Base-by-base conservation (phyloP, 2,113 vertebrate species). In the Rhabdornis inornatus region DNA sequence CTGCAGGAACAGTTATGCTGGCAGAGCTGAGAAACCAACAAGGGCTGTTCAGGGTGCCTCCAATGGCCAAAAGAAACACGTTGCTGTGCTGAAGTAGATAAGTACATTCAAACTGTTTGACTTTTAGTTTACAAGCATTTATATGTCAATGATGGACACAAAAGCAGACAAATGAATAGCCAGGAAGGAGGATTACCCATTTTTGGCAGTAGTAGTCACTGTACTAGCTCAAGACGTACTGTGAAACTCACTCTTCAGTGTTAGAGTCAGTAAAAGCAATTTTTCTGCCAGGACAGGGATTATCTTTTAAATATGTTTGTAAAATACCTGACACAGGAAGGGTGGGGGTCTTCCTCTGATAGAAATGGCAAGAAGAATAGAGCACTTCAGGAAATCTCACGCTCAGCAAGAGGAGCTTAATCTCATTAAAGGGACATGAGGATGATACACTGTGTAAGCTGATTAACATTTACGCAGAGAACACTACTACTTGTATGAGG, bases 361-460 rank as follows among this genome's bases (percentile, higher is more conserved):
- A 71, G 59, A 81, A 88, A 83, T 18, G 42, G 25, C 44, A 90
- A 86, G 75, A 90, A 94, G 59, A 94, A 92, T 11, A 66, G 61
- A 87, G 40, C 18, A 69, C 80, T 89, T 90, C 60, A 88, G 89
- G 81, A 95, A 95, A 86, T 52, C 89, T 89, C 4, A 1, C 1
- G 28, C 64, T 92, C 71, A 72, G 92, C 89, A 80, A 94, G 78
- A 80, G 63, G 30, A 94, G 78, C 42, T 88, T 97, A 92, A 94
- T 95, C 92, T 94, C 68, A 93, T 92, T 95, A 94, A 89, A 94
- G 56, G 84, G 84, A 94, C 81, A 94, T 65, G 53, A 80, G 71
- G 90, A 92, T 82, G 88, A 89, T 92, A 94, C 42, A 82, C 4
- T 61, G 25, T 63, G 22, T 95, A 94, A 96, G 91, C 72, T 95